Evolutionary conservation across 2,113 vertebrate species (phyloP).

Genomic region (Panthera tigris): DNA sequence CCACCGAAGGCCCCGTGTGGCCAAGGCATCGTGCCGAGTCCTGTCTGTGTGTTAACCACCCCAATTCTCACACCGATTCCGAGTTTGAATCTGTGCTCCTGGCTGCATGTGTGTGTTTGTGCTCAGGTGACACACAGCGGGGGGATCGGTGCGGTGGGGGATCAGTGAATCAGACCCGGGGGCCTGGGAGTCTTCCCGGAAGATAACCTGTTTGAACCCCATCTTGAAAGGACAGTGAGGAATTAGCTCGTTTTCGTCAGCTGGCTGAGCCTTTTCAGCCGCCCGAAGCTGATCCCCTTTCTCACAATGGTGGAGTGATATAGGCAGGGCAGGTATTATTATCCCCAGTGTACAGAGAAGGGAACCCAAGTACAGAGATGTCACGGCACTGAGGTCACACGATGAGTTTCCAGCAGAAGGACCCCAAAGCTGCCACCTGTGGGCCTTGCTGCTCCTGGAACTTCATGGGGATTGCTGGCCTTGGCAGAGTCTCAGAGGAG

Average conservation of each 20-base stretch:
- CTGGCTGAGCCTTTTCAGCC: neutral
- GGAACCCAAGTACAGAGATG: neutral
- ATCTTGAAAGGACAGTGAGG: slow-evolving; percentile 42
- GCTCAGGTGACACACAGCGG: neutral
- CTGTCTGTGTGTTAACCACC: neutral
- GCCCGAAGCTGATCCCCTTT: neutral
- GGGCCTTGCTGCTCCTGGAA: neutral
- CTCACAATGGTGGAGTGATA: neutral
- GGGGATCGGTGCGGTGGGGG: neutral
- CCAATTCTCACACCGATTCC: neutral
- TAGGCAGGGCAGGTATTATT: neutral
- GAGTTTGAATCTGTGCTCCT: neutral
- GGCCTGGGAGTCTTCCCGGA: neutral
- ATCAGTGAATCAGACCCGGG: neutral
- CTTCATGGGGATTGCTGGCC: neutral
- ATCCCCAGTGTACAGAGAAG: neutral
- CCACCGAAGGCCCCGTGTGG: neutral
- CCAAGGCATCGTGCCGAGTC: neutral
- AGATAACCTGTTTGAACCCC: neutral
- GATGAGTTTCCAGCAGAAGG: neutral
- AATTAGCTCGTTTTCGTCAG: neutral
- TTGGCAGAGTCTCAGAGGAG: neutral
- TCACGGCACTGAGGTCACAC: neutral
- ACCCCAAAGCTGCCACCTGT: neutral
- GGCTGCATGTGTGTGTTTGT: neutral